Percentiles rank a stretch among this genome's conserved stretches.
These are phyloP conservation scores for Hoplostethus atlanticus DNA, from an alignment of 2,797 vertebrate species.

Conservation along the genomic window DNA sequence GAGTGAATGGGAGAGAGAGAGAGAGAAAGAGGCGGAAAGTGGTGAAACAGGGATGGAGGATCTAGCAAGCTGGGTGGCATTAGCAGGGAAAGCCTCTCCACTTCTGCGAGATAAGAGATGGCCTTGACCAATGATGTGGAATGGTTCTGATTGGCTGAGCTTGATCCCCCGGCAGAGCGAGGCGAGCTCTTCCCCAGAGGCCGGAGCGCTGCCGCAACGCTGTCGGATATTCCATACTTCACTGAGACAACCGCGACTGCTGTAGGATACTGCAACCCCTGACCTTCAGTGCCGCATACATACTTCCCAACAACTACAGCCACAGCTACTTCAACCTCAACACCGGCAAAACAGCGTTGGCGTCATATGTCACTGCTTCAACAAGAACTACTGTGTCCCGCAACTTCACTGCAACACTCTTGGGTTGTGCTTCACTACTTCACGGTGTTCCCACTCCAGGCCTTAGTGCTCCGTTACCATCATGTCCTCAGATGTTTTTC, in stretches of 20 bases:
- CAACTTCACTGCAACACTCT: too few species aligned
- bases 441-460: too few species aligned
- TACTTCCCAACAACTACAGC: too few species aligned
- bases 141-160: conserved; percentile 82
- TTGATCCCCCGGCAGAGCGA: conserved; percentile 69
- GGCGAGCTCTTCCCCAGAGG: conserved; percentile 50
- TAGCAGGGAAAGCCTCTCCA: conserved; percentile 79
- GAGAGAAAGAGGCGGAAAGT: conserved; percentile 35
- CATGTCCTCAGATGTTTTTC: too few species aligned
- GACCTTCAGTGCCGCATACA: conserved; percentile 29
- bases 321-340: too few species aligned
- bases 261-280: conserved; percentile 43
- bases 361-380: too few species aligned
- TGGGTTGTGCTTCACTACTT: too few species aligned
- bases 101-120: conserved; percentile 80
- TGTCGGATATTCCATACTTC: conserved; percentile 77
- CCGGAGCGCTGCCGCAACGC: conserved; percentile 59
- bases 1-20: conserved; percentile 15
- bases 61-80: conserved; percentile 74
- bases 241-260: conserved; percentile 59
- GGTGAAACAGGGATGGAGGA: conserved; percentile 66
- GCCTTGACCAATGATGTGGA: conserved; percentile 82
- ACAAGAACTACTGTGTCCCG: too few species aligned
- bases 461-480: too few species aligned
- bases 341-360: too few species aligned